Base-by-base conservation (phyloP, 2,888 invertebrate genomes). In the Heliconius ethilla region DNA sequence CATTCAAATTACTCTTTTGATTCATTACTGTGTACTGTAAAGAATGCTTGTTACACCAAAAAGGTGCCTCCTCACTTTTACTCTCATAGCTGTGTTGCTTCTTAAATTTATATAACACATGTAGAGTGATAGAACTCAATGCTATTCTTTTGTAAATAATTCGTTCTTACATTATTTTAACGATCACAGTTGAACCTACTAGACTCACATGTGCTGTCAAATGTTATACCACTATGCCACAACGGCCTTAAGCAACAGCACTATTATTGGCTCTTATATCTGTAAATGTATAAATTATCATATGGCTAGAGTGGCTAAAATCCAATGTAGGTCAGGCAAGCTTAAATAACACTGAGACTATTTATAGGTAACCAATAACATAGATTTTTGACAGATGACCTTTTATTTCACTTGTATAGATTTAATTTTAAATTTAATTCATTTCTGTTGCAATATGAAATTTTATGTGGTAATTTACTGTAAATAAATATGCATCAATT, bases 311-410 rank as follows among this genome's bases (percentile, higher is more conserved):
- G 33, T 40, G 27, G 29, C 70, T 70, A 65, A 65, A 63, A 70
- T 45, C 37, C 25, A 65, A 79, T 79, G n/a, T 59, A 79, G 79
- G 76, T 76, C 76, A 75, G 29, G 15, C 9, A 9, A 51, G 51
- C 9, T 22, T 40, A 73, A 70, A n/a, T 29, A 51, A 18, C 62
- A 62, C 15, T 25, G 40, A 79, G 51, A 62, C 74, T 76, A 74
- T 69, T 74, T 65, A 55, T 74, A 62, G n/a, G n/a, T 27, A 75
- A 79, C 33, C 33, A 59, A 59, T 72, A 75, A 63, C 33, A 70
- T 29, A 67, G 67, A 33, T 63, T 51, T 79, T 76, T 70, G 65
- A 70, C 15, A 79, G 51, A 15, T 51, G 33, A 70, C 70, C 63
- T 73, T 62, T 70, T 29, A 70, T 29, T 70, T 70, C 11, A 70